A percentile compares a stretch with the other conserved stretches of the same genome.
Conservation (phyloP, 2,113 vertebrate species). For the Cinclus mexicanus region DNA sequence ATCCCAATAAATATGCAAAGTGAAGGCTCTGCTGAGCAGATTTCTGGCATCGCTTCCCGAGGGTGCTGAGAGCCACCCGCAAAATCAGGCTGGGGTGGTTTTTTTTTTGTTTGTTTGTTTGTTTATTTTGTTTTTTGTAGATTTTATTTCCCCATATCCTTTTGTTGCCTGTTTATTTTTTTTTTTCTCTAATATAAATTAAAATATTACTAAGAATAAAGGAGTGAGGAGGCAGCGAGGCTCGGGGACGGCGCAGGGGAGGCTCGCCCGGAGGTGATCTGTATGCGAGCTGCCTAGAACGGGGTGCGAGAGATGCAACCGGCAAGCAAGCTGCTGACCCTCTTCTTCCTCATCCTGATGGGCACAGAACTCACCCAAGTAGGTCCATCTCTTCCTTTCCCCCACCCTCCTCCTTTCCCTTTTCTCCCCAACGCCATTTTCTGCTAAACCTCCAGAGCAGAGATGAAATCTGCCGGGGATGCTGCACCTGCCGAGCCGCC, state of each 20-base stretch:
- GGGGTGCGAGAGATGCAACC: slow-evolving; percentile 88
- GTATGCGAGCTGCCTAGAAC: slow-evolving; percentile 81
- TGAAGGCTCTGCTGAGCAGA: slow-evolving; percentile 76
- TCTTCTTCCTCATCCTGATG: slow-evolving; percentile 92
- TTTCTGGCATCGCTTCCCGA: slow-evolving; percentile 73
- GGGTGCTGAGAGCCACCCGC: slow-evolving; percentile 74
- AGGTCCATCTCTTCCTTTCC: slow-evolving; percentile 68
- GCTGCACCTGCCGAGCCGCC: background rate
- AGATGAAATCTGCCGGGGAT: background rate
- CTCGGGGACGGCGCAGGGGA: slow-evolving; percentile 9
- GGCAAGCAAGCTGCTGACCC: slow-evolving; percentile 90
- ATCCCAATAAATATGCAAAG: slow-evolving; percentile 85
- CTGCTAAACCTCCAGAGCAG: slow-evolving; percentile 14
- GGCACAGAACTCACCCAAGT: slow-evolving; percentile 98
- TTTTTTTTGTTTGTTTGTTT: background rate
- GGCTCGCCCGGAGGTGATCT: slow-evolving; percentile 67
- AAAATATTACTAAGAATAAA: slow-evolving; percentile 29
- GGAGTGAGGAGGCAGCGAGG: slow-evolving; percentile 14
- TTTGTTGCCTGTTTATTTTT: background rate
- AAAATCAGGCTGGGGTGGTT: background rate
- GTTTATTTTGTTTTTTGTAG: background rate
- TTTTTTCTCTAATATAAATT: background rate
- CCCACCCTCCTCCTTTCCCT: background rate
- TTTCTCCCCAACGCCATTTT: slow-evolving; percentile 77
- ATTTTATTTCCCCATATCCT: background rate